Base-by-base conservation (phyloP, 2,888 invertebrate species). In the Pseudococcus viburni region DNA sequence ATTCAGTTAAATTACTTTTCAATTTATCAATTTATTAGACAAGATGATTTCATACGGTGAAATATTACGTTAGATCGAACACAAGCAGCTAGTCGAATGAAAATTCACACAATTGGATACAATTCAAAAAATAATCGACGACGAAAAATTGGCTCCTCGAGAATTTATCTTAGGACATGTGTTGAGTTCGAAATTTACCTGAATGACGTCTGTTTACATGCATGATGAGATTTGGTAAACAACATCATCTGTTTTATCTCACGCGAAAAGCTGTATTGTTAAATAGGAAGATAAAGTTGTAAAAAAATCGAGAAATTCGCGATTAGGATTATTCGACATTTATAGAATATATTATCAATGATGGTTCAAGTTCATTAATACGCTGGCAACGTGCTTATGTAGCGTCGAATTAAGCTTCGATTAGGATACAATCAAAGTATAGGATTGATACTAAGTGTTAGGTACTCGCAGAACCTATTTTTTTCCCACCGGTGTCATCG, bases 41-140 rank as follows among this genome's bases (percentile, higher is more conserved):
- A 64, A 33, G 59, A 9, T 73, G 68, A 73, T 73, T 12, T 33
- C 68, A 26, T 2, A 73, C 12, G 12, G 3, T 73, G 68, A 73
- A 73, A 33, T 73, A 73, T 73, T 73, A 73, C 68, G 68, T 73
- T 73, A 73, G 59, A 59, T 59, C 59, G 19, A 59, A 19, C n/a
- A 64, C 6, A 0, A 64, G 19, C 6, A 22, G 9, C 15, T 59
- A n/a, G 64, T 11, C 12, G 15, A 26, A 9, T 73, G 26, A 33
- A 33, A 33, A 33, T 33, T 26, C 5, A 22, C 9, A 73, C 22
- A 26, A 73, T 33, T 33, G 26, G 26, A 33, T 33, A 33, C 26
- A 33, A 73, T 26, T 15, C 33, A 73, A 73, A 64, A 22, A 33
- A 12, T 73, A 26, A 9, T 73, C 68, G 33, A 15, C 8, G 12